phyloP scores from a whole-genome alignment of 1,140 invertebrate genomes.

The Himalopsyche phryganea region DNA sequence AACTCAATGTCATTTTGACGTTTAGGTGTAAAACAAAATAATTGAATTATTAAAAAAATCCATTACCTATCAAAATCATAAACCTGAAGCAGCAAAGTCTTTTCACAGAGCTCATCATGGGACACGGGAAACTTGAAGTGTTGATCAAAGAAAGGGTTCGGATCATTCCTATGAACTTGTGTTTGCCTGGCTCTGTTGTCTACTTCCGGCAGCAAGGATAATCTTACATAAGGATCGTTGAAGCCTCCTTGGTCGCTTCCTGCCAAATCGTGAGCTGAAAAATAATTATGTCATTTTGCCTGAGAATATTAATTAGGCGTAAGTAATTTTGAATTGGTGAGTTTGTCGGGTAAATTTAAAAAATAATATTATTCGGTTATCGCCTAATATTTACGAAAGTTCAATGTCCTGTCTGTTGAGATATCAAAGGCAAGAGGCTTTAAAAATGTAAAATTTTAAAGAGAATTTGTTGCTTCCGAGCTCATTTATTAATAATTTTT shows the following conservation, averaged over 20 bases:
- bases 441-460: too few species aligned
- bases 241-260: slow-evolving; percentile 79
- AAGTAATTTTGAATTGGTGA: too few species aligned
- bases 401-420: too few species aligned
- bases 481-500: neutral
- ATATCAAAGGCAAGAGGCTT: too few species aligned
- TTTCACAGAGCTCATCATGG: slow-evolving; percentile 72
- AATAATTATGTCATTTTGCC: neutral
- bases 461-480: neutral
- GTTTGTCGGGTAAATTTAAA: too few species aligned
- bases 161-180: slow-evolving; percentile 69
- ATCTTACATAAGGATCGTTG: slow-evolving; percentile 80
- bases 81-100: slow-evolving; percentile 70
- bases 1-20: too few species aligned
- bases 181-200: slow-evolving; percentile 81
- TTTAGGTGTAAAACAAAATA: too few species aligned
- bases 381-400: too few species aligned
- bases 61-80: slow-evolving; percentile 58
- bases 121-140: slow-evolving; percentile 84
- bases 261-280: slow-evolving; percentile 75
- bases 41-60: neutral
- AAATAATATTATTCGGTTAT: too few species aligned
- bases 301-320: too few species aligned
- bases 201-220: slow-evolving; percentile 73
- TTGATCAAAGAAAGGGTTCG: slow-evolving; percentile 78